Conservation (phyloP, 1,140 invertebrate genomes). For the Kradibia gibbosae region DNA sequence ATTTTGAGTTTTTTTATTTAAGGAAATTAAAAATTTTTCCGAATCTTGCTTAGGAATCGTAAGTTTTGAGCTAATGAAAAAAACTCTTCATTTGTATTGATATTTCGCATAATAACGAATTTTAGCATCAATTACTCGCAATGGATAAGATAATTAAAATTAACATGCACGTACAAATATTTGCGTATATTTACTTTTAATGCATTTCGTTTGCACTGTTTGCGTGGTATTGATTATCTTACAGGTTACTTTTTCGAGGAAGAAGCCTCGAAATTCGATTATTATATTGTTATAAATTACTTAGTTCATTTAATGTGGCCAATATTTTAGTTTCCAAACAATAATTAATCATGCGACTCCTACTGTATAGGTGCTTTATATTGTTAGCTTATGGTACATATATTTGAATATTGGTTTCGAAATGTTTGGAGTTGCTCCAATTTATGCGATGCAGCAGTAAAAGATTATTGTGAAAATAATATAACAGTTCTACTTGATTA, state of each 20-base stretch:
- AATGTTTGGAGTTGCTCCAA: background rate
- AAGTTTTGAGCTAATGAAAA: slow-evolving; percentile 37
- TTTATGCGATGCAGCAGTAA: background rate
- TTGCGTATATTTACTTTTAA: background rate
- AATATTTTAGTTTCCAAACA: slow-evolving; percentile 27
- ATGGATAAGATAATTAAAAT: slow-evolving; percentile 11
- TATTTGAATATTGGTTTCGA: background rate
- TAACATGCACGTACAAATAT: slow-evolving; percentile 8
- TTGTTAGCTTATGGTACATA: background rate
- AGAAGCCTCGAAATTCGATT: slow-evolving; percentile 44
- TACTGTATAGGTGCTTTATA: too few species aligned
- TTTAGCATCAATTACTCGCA: background rate
- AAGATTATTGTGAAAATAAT: background rate
- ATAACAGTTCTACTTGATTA: background rate
- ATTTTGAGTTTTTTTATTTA: background rate
- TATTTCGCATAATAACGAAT: background rate
- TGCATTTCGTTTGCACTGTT: background rate
- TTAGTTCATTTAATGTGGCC: slow-evolving; percentile 43
- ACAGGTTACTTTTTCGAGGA: slow-evolving; percentile 28
- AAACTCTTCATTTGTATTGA: slow-evolving; percentile 14
- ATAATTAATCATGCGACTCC: background rate
- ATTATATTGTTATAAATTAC: slow-evolving; percentile 46
- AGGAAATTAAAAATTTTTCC: background rate
- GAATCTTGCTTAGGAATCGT: slow-evolving; percentile 1
- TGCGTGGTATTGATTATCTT: slow-evolving; percentile 25